Conservation (phyloP, 92 coral and sea anemone species). For the Palythoa caribaeorum region DNA sequence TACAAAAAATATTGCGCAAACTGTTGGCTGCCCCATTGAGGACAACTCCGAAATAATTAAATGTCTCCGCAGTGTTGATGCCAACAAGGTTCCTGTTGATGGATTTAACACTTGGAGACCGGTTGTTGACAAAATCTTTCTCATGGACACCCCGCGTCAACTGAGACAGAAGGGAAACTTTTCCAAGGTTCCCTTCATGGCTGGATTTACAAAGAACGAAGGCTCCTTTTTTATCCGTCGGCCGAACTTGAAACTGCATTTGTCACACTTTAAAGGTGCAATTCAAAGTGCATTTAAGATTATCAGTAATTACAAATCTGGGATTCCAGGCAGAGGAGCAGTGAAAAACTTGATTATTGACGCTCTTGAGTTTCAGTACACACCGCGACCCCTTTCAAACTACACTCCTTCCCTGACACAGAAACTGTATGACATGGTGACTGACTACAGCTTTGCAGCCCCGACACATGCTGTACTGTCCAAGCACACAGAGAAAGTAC, state of each 20-base stretch:
- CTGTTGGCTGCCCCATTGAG: conserved; percentile 30
- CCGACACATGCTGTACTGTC: conserved; percentile 60
- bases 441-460: conserved; percentile 53
- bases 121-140: conserved; percentile 64
- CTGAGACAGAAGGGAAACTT: conserved; percentile 43
- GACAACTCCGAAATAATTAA: conserved; percentile 27
- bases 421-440: conserved; percentile 45
- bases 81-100: conserved; percentile 36
- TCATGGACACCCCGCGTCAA: conserved; percentile 49
- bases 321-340: conserved; percentile 13
- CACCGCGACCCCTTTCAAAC: conserved; percentile 59
- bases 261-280: not conserved
- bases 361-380: conserved; percentile 67
- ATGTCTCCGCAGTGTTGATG: conserved; percentile 51
- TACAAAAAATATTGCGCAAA: conserved; percentile 54
- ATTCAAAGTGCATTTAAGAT: not conserved
- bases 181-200: conserved; percentile 36
- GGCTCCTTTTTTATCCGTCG: conserved; percentile 21
- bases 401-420: conserved; percentile 45
- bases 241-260: not conserved
- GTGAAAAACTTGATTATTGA: conserved; percentile 39
- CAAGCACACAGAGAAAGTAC: conserved; percentile 49
- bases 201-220: conserved; percentile 62
- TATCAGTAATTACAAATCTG: not conserved
- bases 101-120: conserved; percentile 53